A percentile compares a stretch with the other conserved stretches of the same genome.
phyloP scores from a whole-genome alignment of 1,140 invertebrate genomes.

The Drosophila eugracilis region DNA sequence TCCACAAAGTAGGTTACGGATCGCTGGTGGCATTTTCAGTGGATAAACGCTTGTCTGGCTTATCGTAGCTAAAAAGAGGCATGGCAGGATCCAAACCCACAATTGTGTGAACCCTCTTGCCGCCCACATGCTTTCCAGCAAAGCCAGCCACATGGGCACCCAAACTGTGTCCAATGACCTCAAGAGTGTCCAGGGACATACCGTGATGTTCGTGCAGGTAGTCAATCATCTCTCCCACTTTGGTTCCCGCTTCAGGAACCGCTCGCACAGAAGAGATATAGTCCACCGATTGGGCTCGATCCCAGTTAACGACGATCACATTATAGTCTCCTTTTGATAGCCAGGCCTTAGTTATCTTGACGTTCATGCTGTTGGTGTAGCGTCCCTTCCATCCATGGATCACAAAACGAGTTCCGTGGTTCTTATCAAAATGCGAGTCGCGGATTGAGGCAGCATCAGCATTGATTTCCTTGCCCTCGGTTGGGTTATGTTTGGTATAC shows the following conservation, averaged over 20 bases:
- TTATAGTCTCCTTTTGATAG: slow-evolving; percentile 85
- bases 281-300: slow-evolving; percentile 74
- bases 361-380: slow-evolving; percentile 40
- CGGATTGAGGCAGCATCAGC: slow-evolving; percentile 32
- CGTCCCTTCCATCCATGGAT: slow-evolving; percentile 71
- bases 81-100: slow-evolving; percentile 85
- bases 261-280: slow-evolving; percentile 85
- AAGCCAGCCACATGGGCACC: slow-evolving; percentile 86
- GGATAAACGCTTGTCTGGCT: slow-evolving; percentile 75
- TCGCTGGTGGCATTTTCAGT: slow-evolving; percentile 84
- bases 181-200: slow-evolving; percentile 47
- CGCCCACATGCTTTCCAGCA: slow-evolving; percentile 84
- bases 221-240: slow-evolving; percentile 71
- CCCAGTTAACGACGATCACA: slow-evolving; percentile 87
- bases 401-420: slow-evolving; percentile 64
- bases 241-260: slow-evolving; percentile 85
- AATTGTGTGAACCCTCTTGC: slow-evolving; percentile 62
- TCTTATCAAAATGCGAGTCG: slow-evolving; percentile 56
- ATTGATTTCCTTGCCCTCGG: slow-evolving; percentile 34
- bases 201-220: slow-evolving; percentile 68
- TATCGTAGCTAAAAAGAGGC: slow-evolving; percentile 74
- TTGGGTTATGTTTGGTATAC: slow-evolving; percentile 57
- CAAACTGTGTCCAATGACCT: slow-evolving; percentile 78
- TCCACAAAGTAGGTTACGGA: slow-evolving; percentile 87
- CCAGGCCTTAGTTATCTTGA: slow-evolving; percentile 81